Evolutionary conservation across 2,797 vertebrate genomes (phyloP).

Genomic region (Hydrolagus colliei): DNA sequence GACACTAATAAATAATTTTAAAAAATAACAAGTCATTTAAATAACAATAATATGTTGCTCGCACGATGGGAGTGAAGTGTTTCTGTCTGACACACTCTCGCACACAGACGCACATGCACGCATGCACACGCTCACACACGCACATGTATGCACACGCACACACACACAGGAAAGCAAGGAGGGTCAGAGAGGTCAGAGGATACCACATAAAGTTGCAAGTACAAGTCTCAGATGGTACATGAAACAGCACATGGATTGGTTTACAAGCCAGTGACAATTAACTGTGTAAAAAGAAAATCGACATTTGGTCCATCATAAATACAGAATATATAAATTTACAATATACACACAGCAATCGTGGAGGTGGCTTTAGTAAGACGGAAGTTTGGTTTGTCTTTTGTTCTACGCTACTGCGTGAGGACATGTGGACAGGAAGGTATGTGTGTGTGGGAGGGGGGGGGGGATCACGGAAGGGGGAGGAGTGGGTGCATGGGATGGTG

Average conservation of each 20-base stretch:
- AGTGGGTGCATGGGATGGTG: too few relatives aligned
- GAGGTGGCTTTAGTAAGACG: constrained; percentile 10
- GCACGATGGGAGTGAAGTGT: constrained; percentile 39
- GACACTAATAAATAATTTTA: constrained; percentile 72
- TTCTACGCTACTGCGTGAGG: not conserved
- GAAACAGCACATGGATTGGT: constrained; percentile 44
- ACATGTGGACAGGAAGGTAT: not conserved
- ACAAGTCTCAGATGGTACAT: constrained; percentile 58
- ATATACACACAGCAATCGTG: constrained; percentile 45
- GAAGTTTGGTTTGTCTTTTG: constrained; percentile 21
- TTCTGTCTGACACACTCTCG: not conserved
- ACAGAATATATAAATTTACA: constrained; percentile 62
- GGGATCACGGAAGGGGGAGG: too few relatives aligned
- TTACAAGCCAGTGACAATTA: constrained; percentile 38
- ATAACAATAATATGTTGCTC: constrained; percentile 49
- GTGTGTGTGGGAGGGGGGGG: not conserved
- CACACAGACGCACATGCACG: too few relatives aligned
- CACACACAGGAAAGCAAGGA: not conserved
- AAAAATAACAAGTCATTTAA: constrained; percentile 67
- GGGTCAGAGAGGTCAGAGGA: constrained; percentile 24
- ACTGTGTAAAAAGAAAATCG: constrained; percentile 54
- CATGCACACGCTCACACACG: too few relatives aligned
- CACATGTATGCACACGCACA: too few relatives aligned
- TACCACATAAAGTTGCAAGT: constrained; percentile 40
- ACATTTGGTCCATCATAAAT: constrained; percentile 57